phyloP scores from a whole-genome alignment of 2,113 vertebrate species.

The Elaphurus davidianus region DNA sequence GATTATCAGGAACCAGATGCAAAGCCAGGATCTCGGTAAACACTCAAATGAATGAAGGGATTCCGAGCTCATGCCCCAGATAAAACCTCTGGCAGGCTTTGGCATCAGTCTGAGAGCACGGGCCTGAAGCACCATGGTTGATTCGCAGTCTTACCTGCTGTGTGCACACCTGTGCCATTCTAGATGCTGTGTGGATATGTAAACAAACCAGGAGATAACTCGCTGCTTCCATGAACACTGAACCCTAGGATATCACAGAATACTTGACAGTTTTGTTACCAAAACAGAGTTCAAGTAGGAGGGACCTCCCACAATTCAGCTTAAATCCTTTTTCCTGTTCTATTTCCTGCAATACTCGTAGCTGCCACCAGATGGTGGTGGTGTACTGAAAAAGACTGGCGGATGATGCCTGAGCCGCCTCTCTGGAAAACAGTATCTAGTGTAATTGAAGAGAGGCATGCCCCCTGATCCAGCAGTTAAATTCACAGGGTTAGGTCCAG shows the following conservation, averaged over 20 bases:
- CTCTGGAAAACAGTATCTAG: not conserved
- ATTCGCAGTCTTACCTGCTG: not conserved
- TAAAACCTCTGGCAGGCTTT: not conserved
- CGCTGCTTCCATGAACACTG: not conserved
- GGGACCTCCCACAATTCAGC: not conserved
- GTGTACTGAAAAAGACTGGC: not conserved
- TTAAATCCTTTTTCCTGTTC: not conserved
- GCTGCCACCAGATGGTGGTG: slow-evolving; percentile 43
- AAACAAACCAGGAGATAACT: not conserved
- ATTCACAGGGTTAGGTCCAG: not conserved
- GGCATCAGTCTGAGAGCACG: not conserved
- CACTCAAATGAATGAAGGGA: not conserved
- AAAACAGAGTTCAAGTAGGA: not conserved
- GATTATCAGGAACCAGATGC: not conserved
- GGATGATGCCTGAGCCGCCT: not conserved
- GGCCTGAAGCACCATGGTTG: not conserved
- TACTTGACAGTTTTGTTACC: not conserved
- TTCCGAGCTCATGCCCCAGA: not conserved
- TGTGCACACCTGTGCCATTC: not conserved
- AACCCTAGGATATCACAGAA: not conserved
- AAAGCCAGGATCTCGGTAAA: not conserved
- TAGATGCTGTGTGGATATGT: not conserved
- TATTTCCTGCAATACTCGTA: not conserved
- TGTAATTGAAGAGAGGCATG: not conserved
- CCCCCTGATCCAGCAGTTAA: not conserved